These are phyloP conservation scores for Penaeus monodon DNA, from an alignment of 2,888 invertebrate genomes.

Conservation along the genomic window DNA sequence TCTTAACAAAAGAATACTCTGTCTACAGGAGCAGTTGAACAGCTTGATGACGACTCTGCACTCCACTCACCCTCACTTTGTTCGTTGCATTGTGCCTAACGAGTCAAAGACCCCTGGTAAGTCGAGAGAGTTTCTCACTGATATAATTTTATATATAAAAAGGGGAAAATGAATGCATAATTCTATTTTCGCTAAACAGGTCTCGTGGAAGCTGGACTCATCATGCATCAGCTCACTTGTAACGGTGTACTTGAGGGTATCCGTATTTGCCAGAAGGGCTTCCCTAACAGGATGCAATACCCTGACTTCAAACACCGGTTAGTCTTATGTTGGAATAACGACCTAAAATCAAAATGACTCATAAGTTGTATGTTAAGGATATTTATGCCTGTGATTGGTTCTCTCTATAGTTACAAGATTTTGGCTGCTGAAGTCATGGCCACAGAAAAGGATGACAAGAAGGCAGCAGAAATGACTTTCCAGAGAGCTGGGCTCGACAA, in stretches of 20 bases:
- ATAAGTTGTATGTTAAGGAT: too few relatives aligned
- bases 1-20: background rate
- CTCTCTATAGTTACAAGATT: conserved; percentile 36
- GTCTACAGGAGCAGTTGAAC: conserved; percentile 69
- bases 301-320: conserved; percentile 75
- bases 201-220: conserved; percentile 74
- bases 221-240: conserved; percentile 75
- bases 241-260: conserved; percentile 77
- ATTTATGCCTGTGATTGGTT: too few relatives aligned
- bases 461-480: conserved; percentile 40
- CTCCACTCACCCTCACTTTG: conserved; percentile 74
- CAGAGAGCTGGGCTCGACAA: conserved; percentile 69
- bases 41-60: conserved; percentile 73
- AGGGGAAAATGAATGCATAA: too few relatives aligned
- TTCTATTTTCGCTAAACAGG: conserved; percentile 67
- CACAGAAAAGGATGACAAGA: conserved; percentile 52
- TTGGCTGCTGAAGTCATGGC: conserved; percentile 50
- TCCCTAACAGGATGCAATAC: conserved; percentile 75
- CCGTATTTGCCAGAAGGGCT: conserved; percentile 75
- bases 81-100: conserved; percentile 75
- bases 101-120: conserved; percentile 68
- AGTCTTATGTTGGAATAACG: conserved; percentile 73
- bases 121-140: background rate
- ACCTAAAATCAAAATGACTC: too few relatives aligned
- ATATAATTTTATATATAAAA: too few relatives aligned